Evolutionary conservation across 1,140 invertebrate genomes (phyloP), one percentile per base, ranked within the genome.

Genomic region (Aplysia californica): DNA sequence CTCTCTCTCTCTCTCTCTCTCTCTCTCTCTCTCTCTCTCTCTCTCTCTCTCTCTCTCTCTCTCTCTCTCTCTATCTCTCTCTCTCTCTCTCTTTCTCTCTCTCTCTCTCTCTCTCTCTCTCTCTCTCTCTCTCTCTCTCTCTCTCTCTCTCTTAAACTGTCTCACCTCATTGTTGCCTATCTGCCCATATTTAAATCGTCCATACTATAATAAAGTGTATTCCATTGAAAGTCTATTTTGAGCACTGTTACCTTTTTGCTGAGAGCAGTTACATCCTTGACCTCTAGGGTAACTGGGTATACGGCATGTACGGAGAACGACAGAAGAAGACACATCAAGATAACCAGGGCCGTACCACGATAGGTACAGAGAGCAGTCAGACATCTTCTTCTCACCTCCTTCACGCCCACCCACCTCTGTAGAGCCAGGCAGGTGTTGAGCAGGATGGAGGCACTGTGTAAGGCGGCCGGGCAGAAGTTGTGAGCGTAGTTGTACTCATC

Each of bases 391-490:
- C 33, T 55, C n/a, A 71, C 58, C 20, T 71, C 69, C 69, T 23
- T 31, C 0, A 71, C 69, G 2, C 69, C 69, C 50, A 58, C 69
- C 18, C 20, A 71, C 31, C 69, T 56, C 69, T 71, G 69, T 2
- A 71, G 26, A 38, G 69, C 31, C 2, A 71, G n/a, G 36, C 31
- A 55, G 44, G 58, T 71, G 69, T 71, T 71, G 41, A 71, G 69
- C 5, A 71, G 69, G n/a, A 71, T 56, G 26, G 69, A 41, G 15
- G 50, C 33, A n/a, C 69, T 71, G 50, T 71, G 69, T 2, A 71
- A 58, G 20, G 69, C 15, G 1, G 69, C 21, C 0, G 69, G 69
- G 18, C 55, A 1, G 29, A 71, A 71, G 33, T 71, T 71, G 69
- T 71, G 50, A 20, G 35, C 33, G 36, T 71, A 71, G 44, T 56